These are phyloP conservation scores for Napeogenes sylphis DNA, from an alignment of 2,888 invertebrate genomes.

Conservation along the genomic window DNA sequence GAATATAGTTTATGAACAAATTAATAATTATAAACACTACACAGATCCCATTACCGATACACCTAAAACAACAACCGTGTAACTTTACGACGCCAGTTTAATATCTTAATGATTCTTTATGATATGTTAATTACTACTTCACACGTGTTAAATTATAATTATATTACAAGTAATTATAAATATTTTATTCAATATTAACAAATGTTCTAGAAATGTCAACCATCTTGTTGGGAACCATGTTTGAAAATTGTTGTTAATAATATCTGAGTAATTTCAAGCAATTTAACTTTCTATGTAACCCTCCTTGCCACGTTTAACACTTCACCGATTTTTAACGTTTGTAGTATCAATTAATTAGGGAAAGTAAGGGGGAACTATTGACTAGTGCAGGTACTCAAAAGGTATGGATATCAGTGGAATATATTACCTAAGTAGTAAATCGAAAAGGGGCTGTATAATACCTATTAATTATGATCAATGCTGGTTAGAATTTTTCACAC, in stretches of 20 bases:
- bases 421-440: conserved; percentile 38
- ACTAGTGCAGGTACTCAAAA: conserved; percentile 41
- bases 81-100: conserved; percentile 62
- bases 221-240: neutral
- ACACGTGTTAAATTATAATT: conserved; percentile 1
- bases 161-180: neutral
- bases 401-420: conserved; percentile 47
- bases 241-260: neutral
- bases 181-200: neutral
- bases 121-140: conserved; percentile 51
- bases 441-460: conserved; percentile 36
- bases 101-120: conserved; percentile 64
- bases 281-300: conserved; percentile 34
- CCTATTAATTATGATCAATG: conserved; percentile 41
- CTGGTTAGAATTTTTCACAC: conserved; percentile 63
- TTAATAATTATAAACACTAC: conserved; percentile 63
- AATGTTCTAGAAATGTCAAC: too few species aligned
- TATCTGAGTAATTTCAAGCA: conserved; percentile 15
- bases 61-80: conserved; percentile 70
- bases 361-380: conserved; percentile 44
- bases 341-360: conserved; percentile 65
- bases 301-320: conserved; percentile 53
- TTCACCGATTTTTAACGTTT: conserved; percentile 60
- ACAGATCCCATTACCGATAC: conserved; percentile 53
- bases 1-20: conserved; percentile 62